Percentiles rank a stretch among this genome's conserved stretches.
These are phyloP conservation scores for Phaethornis superciliosus DNA, from an alignment of 2,113 vertebrate species.

Conservation along the genomic window DNA sequence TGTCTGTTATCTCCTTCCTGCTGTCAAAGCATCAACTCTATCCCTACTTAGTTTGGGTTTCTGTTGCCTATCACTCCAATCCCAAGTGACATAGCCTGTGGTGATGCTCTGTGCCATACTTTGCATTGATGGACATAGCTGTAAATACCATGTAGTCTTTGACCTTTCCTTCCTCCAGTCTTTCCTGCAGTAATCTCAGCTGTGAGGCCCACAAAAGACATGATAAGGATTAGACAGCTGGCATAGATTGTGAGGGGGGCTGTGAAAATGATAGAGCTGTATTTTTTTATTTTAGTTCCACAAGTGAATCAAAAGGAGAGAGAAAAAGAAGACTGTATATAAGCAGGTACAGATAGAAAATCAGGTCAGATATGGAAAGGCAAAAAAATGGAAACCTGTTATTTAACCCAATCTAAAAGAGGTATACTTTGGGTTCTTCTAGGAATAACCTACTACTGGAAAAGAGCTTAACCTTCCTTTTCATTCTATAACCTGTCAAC, in stretches of 20 bases:
- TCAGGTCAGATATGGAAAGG: background rate
- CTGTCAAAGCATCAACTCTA: background rate
- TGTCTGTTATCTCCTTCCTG: background rate
- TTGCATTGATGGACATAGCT: background rate
- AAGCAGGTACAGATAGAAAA: background rate
- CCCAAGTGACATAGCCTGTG: background rate
- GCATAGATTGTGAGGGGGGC: background rate
- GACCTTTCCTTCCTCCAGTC: background rate
- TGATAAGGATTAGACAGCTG: background rate
- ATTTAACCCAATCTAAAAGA: background rate
- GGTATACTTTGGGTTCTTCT: background rate
- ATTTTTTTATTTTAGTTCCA: background rate
- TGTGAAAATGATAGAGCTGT: background rate
- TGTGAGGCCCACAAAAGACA: background rate
- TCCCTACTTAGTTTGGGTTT: background rate
- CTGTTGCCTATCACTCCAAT: background rate
- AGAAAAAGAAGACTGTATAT: background rate
- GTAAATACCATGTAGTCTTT: background rate
- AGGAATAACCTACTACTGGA: background rate
- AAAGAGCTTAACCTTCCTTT: background rate
- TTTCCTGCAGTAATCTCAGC: background rate
- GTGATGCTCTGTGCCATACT: background rate
- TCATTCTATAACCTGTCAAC: background rate
- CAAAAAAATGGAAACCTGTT: background rate
- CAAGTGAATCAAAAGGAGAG: background rate